Evolutionary conservation across 2,113 vertebrate species (phyloP), one percentile per base, ranked within the genome.

Genomic region (Nestor notabilis): DNA sequence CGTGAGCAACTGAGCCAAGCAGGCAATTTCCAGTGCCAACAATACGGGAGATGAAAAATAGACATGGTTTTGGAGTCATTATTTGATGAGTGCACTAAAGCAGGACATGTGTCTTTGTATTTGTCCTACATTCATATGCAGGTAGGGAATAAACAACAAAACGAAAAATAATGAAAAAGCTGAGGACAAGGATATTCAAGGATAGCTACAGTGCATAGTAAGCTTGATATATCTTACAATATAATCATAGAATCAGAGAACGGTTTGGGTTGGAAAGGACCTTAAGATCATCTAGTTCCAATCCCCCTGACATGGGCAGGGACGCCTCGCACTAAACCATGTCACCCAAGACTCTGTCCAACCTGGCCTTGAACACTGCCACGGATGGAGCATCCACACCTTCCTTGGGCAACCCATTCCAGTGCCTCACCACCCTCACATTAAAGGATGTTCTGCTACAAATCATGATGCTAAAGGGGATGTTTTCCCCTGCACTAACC

Each of bases 1-100:
- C 58, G 74, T 43, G 43, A 83, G 64, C 60, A 92, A 90, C 43
- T 78, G 86, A 96, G 80, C 83, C 83, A 95, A 93, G 86, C 76
- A 78, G 69, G 86, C 83, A 56, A 87, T 78, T 93, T 93, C 52
- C 47, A 95, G 52, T 81, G 89, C 83, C 86, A 94, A 55, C 55
- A 95, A 81, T 46, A 78, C 17, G 25, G 41, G 68, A 93, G 41
- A 80, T 21, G 70, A 83, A 74, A 95, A 86, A 53, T 1, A 92
- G 85, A 83, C 44, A 58, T 46, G 21, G n/a, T 23, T 80, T 90
- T 44, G 50, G 72, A 80, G 55, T 81, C 39, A 33, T 65, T 44
- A 69, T 87, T 87, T 92, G 88, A 90, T 9, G 5, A 94, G 47
- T 21, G 29, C 68, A 76, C 35, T 77, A 87, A 85, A 78, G 72